Evolutionary conservation across 2,113 vertebrate species (phyloP).

Genomic region (Gymnorhina tibicen): DNA sequence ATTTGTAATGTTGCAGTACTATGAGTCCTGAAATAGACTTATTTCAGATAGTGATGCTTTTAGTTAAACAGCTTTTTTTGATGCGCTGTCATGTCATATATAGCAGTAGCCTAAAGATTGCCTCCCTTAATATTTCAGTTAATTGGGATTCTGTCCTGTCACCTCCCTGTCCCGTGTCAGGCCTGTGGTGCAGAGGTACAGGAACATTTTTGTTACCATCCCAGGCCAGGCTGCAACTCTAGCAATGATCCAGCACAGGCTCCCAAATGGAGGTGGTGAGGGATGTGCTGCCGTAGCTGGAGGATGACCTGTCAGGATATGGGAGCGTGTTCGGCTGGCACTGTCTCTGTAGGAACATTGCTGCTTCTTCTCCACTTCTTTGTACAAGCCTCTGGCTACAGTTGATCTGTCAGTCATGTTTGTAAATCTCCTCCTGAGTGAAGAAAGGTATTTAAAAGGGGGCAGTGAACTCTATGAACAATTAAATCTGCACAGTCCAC

Average conservation of each 20-base stretch:
- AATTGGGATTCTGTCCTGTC: neutral
- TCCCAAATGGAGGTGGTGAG: rapidly evolving
- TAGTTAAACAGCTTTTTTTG: neutral
- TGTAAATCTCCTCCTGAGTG: neutral
- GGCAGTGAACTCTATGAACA: neutral
- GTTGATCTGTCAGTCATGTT: neutral
- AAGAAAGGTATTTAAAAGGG: neutral
- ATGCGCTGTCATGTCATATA: neutral
- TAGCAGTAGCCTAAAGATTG: neutral
- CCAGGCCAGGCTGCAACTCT: neutral
- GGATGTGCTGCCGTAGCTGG: neutral
- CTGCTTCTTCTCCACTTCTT: neutral
- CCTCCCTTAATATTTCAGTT: neutral
- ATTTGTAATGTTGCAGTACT: neutral
- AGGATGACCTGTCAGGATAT: neutral
- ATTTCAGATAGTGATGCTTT: neutral
- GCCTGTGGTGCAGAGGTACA: neutral
- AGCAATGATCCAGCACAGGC: no score
- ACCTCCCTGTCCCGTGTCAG: rapidly evolving
- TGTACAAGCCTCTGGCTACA: neutral
- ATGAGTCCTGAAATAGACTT: neutral
- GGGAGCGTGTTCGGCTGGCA: neutral
- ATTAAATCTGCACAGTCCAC: neutral
- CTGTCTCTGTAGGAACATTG: neutral
- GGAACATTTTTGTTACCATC: neutral